Conservation (phyloP, 2,113 vertebrate genomes). For the Calyptomena viridis region DNA sequence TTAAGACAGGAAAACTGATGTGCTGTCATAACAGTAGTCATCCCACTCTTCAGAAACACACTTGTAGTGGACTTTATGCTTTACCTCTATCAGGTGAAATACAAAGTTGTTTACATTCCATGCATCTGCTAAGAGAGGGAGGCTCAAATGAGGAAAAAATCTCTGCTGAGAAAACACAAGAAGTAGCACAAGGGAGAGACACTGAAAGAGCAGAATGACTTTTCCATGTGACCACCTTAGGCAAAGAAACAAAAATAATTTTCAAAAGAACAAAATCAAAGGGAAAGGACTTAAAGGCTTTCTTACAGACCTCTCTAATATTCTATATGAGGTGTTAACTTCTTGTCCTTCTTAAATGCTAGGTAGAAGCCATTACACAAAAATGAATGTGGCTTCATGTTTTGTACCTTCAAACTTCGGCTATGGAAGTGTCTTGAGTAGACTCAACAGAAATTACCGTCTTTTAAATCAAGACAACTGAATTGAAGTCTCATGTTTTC, state of each 20-base stretch:
- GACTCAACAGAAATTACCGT: background rate
- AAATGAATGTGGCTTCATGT: background rate
- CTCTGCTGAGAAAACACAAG: background rate
- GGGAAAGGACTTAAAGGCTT: background rate
- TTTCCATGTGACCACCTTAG: background rate
- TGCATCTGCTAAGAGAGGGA: background rate
- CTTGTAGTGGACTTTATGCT: background rate
- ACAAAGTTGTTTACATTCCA: background rate
- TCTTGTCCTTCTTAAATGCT: background rate
- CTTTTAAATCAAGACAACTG: background rate
- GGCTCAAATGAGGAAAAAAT: background rate
- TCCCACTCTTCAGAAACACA: background rate
- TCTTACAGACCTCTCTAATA: background rate
- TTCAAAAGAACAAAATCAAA: background rate
- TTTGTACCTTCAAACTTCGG: background rate
- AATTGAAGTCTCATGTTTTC: background rate
- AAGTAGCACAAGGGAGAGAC: background rate
- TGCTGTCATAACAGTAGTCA: background rate
- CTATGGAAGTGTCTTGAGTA: background rate
- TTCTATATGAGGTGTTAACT: background rate
- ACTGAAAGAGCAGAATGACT: background rate
- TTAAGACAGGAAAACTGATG: background rate
- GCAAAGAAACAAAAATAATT: background rate
- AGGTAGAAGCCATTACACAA: background rate
- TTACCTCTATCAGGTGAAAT: background rate